phyloP scores from a whole-genome alignment of 2,797 vertebrate species.

The Phalloptychus januarius region DNA sequence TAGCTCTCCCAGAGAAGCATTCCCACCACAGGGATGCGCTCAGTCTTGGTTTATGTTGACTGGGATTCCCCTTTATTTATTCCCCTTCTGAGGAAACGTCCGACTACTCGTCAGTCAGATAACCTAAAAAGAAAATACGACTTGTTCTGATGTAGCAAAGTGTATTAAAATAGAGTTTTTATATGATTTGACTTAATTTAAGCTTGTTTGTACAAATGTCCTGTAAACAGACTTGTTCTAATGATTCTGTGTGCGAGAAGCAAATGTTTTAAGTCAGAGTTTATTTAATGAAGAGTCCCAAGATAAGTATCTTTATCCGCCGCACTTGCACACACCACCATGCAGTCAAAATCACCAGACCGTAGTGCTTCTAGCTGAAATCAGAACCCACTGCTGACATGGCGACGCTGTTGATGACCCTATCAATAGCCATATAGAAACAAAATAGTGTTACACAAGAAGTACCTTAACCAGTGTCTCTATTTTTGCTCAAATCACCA shows the following conservation, averaged over 20 bases:
- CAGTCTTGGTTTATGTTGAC: slow-evolving; percentile 27
- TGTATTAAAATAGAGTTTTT: slow-evolving; percentile 4
- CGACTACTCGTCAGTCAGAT: neutral
- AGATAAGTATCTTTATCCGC: slow-evolving; percentile 66
- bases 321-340: slow-evolving; percentile 59
- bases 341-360: slow-evolving; percentile 65
- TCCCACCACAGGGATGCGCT: slow-evolving; percentile 14
- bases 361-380: slow-evolving; percentile 56
- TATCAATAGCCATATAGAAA: slow-evolving; percentile 43
- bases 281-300: slow-evolving; percentile 63
- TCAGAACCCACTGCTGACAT: slow-evolving; percentile 60
- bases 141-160: slow-evolving; percentile 14
- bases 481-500: slow-evolving; percentile 60
- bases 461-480: slow-evolving; percentile 60
- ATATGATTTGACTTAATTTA: slow-evolving; percentile 31
- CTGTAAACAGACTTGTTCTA: slow-evolving; percentile 39
- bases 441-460: slow-evolving; percentile 61
- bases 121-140: neutral
- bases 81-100: slow-evolving; percentile 4
- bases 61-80: slow-evolving; percentile 22
- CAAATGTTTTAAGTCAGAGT: slow-evolving; percentile 3
- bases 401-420: slow-evolving; percentile 52
- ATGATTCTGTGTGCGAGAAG: slow-evolving; percentile 23
- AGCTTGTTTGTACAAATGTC: slow-evolving; percentile 22
- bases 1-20: slow-evolving; percentile 32